These are phyloP conservation scores for Tryphoninae sp. DNA, from an alignment of 2,888 invertebrate genomes.

Conservation along the genomic window DNA sequence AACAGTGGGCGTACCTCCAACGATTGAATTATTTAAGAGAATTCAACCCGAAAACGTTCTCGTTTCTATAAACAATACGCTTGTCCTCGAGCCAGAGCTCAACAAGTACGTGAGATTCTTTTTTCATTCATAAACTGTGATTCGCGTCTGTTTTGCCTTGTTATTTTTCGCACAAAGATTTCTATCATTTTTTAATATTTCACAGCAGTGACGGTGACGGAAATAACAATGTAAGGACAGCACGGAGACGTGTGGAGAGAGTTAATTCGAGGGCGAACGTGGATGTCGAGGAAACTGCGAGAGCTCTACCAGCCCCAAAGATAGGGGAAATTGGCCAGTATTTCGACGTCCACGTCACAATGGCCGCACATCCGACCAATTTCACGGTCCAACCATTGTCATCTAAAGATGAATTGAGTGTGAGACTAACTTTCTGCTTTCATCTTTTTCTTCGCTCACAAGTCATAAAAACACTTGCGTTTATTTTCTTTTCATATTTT, in stretches of 20 bases:
- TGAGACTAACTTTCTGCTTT: slow-evolving; percentile 70
- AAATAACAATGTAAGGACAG: slow-evolving; percentile 71
- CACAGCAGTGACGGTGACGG: slow-evolving; percentile 70
- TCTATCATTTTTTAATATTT: not conserved
- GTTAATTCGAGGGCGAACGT: slow-evolving; percentile 60
- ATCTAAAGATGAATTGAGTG: slow-evolving; percentile 62
- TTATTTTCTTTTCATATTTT: not conserved
- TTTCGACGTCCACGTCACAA: slow-evolving; percentile 88
- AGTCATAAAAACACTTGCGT: not conserved
- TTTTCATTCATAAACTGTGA: slow-evolving; percentile 17
- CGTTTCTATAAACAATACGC: slow-evolving; percentile 87
- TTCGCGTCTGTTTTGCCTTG: slow-evolving; percentile 28
- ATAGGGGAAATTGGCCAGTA: slow-evolving; percentile 83
- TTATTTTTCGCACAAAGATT: slow-evolving; percentile 11
- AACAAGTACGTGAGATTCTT: slow-evolving; percentile 79
- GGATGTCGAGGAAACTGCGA: slow-evolving; percentile 57
- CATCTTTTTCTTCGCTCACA: not conserved
- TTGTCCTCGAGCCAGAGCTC: slow-evolving; percentile 85
- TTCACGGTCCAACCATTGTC: slow-evolving; percentile 83
- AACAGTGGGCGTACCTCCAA: slow-evolving; percentile 75
- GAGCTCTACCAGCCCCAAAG: slow-evolving; percentile 77
- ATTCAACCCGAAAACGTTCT: slow-evolving; percentile 85
- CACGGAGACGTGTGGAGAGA: slow-evolving; percentile 69
- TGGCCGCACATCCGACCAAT: slow-evolving; percentile 90
- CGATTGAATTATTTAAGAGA: slow-evolving; percentile 88